phyloP scores from a whole-genome alignment of 2,888 invertebrate genomes.

The Sussaba pulchella region DNA sequence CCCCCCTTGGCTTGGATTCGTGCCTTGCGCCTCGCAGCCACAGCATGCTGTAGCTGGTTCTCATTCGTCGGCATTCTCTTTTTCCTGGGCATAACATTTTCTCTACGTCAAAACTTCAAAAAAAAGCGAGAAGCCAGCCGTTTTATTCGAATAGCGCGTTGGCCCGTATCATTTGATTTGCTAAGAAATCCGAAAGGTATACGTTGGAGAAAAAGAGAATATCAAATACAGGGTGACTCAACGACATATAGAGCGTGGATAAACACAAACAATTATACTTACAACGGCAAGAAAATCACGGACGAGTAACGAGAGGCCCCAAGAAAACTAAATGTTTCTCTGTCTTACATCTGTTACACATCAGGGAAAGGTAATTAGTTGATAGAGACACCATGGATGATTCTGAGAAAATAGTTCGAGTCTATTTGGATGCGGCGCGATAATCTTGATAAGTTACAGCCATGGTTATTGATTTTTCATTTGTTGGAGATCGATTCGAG shows the following conservation, averaged over 20 bases:
- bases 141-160: conserved; percentile 69
- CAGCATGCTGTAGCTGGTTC: conserved; percentile 48
- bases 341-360: too few species aligned
- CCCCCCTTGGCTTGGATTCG: conserved; percentile 32
- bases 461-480: too few species aligned
- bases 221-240: not conserved
- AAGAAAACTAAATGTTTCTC: too few species aligned
- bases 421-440: too few species aligned
- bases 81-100: conserved; percentile 60
- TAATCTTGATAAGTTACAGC: too few species aligned
- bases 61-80: conserved; percentile 69
- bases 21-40: conserved; percentile 34
- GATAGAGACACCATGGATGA: too few species aligned
- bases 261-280: conserved; percentile 6
- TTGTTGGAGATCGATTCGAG: too few species aligned
- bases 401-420: too few species aligned
- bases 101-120: conserved; percentile 47
- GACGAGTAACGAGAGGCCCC: conserved; percentile 23
- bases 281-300: conserved; percentile 23
- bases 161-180: conserved; percentile 32
- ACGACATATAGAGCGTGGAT: not conserved
- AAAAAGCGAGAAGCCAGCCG: conserved; percentile 73
- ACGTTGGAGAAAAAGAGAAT: conserved; percentile 55
- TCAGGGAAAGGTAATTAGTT: too few species aligned
- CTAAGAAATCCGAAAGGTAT: conserved; percentile 47